These are phyloP conservation scores for Scomberomorus guttatus DNA, from an alignment of 2,797 vertebrate genomes.

Conservation along the genomic window DNA sequence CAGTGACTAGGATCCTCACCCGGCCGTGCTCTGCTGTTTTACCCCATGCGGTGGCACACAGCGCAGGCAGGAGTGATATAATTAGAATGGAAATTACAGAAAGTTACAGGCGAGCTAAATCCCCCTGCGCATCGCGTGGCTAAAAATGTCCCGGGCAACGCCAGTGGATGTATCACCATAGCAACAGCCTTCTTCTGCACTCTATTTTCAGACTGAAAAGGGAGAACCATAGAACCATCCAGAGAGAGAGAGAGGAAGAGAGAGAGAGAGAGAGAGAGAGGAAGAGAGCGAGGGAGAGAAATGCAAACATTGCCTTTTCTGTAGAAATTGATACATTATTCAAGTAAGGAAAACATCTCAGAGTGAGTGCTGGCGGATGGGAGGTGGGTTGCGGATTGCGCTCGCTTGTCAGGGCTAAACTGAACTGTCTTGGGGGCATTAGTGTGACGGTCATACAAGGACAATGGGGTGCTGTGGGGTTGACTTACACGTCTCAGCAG, in stretches of 20 bases:
- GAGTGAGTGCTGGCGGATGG: conserved; percentile 55
- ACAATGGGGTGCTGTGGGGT: conserved; percentile 63
- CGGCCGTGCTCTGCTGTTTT: conserved; percentile 72
- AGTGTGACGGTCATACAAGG: conserved; percentile 80
- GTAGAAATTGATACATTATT: conserved; percentile 86
- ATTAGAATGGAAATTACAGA: conserved; percentile 89
- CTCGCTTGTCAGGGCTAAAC: conserved; percentile 55
- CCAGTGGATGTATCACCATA: conserved; percentile 90
- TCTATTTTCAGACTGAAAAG: conserved; percentile 87
- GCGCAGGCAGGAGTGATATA: conserved; percentile 85
- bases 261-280: conserved; percentile 19
- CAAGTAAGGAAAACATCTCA: conserved; percentile 81
- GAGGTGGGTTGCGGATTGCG: conserved; percentile 38
- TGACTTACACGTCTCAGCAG: conserved; percentile 72
- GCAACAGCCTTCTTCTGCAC: conserved; percentile 89
- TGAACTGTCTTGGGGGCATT: conserved; percentile 59
- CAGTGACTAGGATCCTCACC: conserved; percentile 69
- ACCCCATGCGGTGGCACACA: conserved; percentile 79
- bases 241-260: conserved; percentile 68
- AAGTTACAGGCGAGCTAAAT: conserved; percentile 88
- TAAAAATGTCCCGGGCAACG: conserved; percentile 90
- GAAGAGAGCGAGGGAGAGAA: conserved; percentile 67
- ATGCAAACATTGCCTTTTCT: conserved; percentile 86
- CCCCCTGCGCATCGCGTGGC: conserved; percentile 84
- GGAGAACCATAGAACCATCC: conserved; percentile 73